phyloP scores from a whole-genome alignment of 23 tunicate species.

The Styela clava region DNA sequence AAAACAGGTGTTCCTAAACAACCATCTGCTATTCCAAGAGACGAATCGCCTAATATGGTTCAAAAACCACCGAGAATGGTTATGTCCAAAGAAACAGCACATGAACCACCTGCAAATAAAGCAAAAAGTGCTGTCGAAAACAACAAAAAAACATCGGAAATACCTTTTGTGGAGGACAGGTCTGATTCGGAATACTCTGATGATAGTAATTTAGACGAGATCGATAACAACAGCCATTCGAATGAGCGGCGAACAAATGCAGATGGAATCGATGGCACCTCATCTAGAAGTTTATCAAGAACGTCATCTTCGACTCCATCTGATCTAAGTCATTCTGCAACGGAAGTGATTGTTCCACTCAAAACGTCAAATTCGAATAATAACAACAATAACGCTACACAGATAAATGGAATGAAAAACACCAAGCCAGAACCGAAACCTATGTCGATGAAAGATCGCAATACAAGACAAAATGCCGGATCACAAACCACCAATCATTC shows the following conservation, averaged over 20 bases:
- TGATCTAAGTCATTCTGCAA: not conserved
- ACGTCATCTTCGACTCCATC: conserved; percentile 5
- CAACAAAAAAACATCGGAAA: not conserved
- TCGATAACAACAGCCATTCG: not conserved
- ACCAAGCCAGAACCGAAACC: not conserved
- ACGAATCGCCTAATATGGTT: not conserved
- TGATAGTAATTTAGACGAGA: not conserved
- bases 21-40: not conserved
- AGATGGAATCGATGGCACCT: conserved; percentile 22
- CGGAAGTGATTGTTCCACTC: not conserved
- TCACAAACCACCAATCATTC: not conserved
- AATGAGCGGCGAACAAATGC: conserved; percentile 15
- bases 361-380: not conserved
- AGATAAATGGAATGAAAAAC: not conserved
- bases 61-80: not conserved
- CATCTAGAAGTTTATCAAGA: not conserved
- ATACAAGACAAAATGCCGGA: not conserved
- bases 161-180: not conserved
- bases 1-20: too few species aligned
- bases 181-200: not conserved
- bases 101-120: not conserved
- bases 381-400: not conserved
- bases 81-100: too few species aligned
- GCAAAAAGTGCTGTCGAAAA: not conserved
- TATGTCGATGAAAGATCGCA: not conserved